Percentiles rank a stretch among this genome's conserved stretches.
Evolutionary conservation across 2,888 invertebrate genomes (phyloP).

Genomic region (Hyposoter didymator): DNA sequence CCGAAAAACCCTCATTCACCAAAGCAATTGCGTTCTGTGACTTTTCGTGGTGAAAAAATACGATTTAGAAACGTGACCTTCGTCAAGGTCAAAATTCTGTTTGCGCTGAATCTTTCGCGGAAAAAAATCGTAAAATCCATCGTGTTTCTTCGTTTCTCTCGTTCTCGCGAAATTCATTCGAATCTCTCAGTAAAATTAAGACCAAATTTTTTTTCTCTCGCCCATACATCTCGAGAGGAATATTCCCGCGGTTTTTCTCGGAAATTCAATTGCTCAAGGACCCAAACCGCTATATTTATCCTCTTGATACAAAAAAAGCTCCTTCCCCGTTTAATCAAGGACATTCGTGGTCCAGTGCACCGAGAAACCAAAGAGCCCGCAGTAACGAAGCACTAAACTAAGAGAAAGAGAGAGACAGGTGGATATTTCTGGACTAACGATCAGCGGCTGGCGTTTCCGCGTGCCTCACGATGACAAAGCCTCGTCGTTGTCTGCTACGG

Average conservation of each 20-base stretch:
- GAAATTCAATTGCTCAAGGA: conserved; percentile 58
- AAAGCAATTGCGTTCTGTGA: no score
- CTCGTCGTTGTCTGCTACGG: background rate
- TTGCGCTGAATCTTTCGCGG: no score
- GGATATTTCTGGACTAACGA: background rate
- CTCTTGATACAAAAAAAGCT: background rate
- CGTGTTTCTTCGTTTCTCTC: background rate
- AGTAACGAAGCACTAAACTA: background rate
- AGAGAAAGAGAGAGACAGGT: background rate
- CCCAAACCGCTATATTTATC: conserved; percentile 36
- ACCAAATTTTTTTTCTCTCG: background rate
- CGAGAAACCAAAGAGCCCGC: conserved; percentile 29
- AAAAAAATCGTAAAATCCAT: no score
- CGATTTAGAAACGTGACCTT: no score
- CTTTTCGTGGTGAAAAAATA: no score
- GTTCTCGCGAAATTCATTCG: background rate
- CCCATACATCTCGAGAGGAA: background rate
- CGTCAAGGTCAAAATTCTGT: no score
- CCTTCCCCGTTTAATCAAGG: conserved; percentile 83
- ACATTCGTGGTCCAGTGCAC: conserved; percentile 82
- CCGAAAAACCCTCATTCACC: no score
- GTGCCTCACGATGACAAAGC: background rate
- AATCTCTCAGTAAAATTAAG: background rate
- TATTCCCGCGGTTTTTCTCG: background rate
- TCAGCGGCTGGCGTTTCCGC: background rate